Evolutionary conservation across 2,797 vertebrate genomes (phyloP).

Genomic region (Scomberomorus guttatus): DNA sequence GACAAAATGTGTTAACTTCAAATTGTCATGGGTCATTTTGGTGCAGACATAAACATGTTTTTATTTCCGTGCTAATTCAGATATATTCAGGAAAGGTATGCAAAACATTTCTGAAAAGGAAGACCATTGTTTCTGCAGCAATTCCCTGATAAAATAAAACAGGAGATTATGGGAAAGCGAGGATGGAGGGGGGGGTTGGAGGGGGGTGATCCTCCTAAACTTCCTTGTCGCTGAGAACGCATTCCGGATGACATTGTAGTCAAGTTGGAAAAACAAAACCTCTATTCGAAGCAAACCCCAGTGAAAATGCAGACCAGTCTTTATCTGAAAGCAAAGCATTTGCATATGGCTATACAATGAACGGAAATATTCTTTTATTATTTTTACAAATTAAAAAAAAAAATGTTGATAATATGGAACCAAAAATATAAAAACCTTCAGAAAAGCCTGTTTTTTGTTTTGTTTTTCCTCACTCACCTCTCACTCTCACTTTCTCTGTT

Average conservation of each 20-base stretch:
- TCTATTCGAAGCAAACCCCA: slow-evolving; percentile 48
- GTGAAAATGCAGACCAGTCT: slow-evolving; percentile 58
- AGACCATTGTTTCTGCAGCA: slow-evolving; percentile 55
- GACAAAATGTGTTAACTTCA: slow-evolving; percentile 11
- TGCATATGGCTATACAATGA: slow-evolving; percentile 64
- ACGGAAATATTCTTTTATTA: slow-evolving; percentile 44
- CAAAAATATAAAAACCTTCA: slow-evolving; percentile 35
- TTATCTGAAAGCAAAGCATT: slow-evolving; percentile 68
- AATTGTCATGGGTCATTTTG: slow-evolving; percentile 12
- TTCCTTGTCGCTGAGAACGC: slow-evolving; percentile 53
- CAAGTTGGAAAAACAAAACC: slow-evolving; percentile 64
- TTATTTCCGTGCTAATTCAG: slow-evolving; percentile 56
- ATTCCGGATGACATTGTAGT: slow-evolving; percentile 61
- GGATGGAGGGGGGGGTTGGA: background rate
- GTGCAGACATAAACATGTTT: slow-evolving; percentile 50
- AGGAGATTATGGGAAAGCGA: slow-evolving; percentile 49
- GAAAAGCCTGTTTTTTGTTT: slow-evolving; percentile 40
- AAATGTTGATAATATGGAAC: slow-evolving; percentile 56
- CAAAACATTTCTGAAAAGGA: slow-evolving; percentile 60
- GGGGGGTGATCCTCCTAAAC: slow-evolving; percentile 44
- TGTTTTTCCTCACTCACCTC: slow-evolving; percentile 25
- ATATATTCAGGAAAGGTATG: slow-evolving; percentile 54
- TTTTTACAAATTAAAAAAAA: slow-evolving; percentile 30
- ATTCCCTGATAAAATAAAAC: slow-evolving; percentile 68
- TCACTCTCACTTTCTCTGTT: slow-evolving; percentile 19